These are phyloP conservation scores for Pagrus major DNA, from an alignment of 2,113 vertebrate genomes.

Conservation along the genomic window DNA sequence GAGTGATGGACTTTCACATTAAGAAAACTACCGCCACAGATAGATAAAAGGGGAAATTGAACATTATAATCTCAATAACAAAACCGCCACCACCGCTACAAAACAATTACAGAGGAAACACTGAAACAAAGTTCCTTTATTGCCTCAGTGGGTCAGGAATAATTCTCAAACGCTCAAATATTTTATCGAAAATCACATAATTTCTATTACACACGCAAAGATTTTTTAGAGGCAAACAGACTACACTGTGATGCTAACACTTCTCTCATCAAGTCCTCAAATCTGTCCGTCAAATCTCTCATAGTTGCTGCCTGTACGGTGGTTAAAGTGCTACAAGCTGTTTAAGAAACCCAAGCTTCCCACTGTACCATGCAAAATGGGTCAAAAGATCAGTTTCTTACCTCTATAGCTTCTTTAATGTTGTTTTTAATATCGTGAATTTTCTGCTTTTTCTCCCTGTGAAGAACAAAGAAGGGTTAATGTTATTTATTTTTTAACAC, in stretches of 20 bases:
- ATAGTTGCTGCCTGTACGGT: no score
- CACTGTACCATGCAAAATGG: background rate
- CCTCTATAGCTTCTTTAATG: slow-evolving; percentile 99
- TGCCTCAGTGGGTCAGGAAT: background rate
- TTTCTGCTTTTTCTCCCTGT: slow-evolving; percentile 99
- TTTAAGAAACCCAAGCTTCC: background rate
- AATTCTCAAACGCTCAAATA: background rate
- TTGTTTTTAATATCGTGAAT: slow-evolving; percentile 99
- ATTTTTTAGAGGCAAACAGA: background rate
- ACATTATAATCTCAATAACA: no score
- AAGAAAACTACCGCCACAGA: no score
- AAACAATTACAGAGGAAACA: no score
- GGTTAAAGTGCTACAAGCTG: background rate
- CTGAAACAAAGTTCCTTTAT: background rate
- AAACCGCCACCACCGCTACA: no score
- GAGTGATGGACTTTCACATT: no score
- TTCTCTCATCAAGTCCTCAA: background rate
- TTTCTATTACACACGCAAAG: background rate
- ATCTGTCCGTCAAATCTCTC: background rate
- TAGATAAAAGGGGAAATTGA: no score
- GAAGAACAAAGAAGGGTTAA: slow-evolving; percentile 57
- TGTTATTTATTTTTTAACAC: background rate
- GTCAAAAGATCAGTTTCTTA: slow-evolving; percentile 75
- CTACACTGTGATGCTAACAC: background rate
- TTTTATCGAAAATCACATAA: background rate